phyloP scores from a whole-genome alignment of 2,888 invertebrate genomes.

The Drosophila mercatorum region DNA sequence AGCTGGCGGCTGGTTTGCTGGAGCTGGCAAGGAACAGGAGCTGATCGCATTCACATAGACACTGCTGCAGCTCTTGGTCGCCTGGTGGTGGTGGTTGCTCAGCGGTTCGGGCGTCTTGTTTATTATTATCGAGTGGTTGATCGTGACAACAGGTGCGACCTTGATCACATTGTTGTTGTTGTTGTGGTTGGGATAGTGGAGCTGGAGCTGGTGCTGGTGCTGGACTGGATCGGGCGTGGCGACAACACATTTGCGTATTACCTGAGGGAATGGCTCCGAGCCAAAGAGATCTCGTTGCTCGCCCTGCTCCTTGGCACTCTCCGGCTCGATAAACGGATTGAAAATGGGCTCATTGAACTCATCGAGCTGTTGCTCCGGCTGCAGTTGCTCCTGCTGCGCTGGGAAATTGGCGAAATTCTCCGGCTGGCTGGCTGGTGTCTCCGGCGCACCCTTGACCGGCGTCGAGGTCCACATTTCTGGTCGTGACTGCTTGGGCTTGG shows the following conservation, averaged over 20 bases:
- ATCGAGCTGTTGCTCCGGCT: constrained; percentile 60
- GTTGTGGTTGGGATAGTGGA: constrained; percentile 52
- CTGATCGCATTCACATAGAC: constrained; percentile 15
- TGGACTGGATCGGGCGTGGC: constrained; percentile 55
- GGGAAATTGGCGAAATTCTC: constrained; percentile 64
- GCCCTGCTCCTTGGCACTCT: constrained; percentile 30
- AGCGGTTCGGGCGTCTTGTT: constrained; percentile 83
- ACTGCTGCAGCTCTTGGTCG: constrained; percentile 20
- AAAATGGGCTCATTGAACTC: constrained; percentile 84
- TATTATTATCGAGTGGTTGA: constrained; percentile 84
- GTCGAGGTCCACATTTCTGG: constrained; percentile 84
- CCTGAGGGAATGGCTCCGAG: constrained; percentile 84
- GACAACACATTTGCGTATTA: constrained; percentile 80
- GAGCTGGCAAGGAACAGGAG: constrained; percentile 14
- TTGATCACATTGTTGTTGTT: constrained; percentile 59
- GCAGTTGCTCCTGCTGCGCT: constrained; percentile 10
- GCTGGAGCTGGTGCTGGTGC: constrained; percentile 29
- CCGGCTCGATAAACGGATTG: constrained; percentile 79
- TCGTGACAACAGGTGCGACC: constrained; percentile 74
- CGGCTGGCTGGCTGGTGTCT: constrained; percentile 35
- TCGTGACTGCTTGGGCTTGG: constrained; percentile 43
- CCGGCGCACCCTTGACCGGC: constrained; percentile 73
- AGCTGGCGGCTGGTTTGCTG: background rate
- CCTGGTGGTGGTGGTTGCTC: constrained; percentile 20
- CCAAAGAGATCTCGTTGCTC: constrained; percentile 83